Percentiles rank a stretch among this genome's conserved stretches.
Conservation (phyloP, 2,113 vertebrate genomes). For the Toxostoma redivivum region DNA sequence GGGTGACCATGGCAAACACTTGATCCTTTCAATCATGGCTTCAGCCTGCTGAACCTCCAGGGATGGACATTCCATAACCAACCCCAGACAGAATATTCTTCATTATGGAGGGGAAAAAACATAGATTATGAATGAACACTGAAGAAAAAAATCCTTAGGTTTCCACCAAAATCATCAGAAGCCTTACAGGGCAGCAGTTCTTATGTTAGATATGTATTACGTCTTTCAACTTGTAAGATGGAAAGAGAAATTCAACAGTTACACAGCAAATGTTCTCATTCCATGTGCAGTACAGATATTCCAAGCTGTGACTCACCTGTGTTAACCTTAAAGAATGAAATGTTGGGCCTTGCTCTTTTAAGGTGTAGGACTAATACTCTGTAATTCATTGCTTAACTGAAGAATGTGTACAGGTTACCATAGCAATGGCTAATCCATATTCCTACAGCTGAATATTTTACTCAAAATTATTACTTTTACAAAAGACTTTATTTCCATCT, state of each 20-base stretch:
- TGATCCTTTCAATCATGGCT: background rate
- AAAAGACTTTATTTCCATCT: background rate
- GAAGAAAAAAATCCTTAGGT: background rate
- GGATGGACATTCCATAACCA: background rate
- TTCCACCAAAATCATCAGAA: background rate
- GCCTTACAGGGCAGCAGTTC: background rate
- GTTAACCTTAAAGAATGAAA: background rate
- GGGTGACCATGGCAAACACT: background rate
- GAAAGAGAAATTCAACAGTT: background rate
- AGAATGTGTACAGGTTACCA: background rate
- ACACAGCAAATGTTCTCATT: background rate
- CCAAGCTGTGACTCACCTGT: background rate
- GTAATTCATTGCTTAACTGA: background rate
- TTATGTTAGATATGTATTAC: background rate
- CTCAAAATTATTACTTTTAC: background rate
- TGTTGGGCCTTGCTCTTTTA: background rate
- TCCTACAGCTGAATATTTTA: background rate
- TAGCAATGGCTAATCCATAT: background rate
- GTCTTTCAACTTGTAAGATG: background rate
- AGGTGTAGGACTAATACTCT: background rate
- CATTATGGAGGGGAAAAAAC: background rate
- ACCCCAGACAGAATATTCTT: background rate
- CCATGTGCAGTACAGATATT: background rate
- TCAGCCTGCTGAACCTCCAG: background rate
- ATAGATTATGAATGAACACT: background rate